phyloP scores from a whole-genome alignment of 2,888 invertebrate species.

The Rhamnusium bicolor region DNA sequence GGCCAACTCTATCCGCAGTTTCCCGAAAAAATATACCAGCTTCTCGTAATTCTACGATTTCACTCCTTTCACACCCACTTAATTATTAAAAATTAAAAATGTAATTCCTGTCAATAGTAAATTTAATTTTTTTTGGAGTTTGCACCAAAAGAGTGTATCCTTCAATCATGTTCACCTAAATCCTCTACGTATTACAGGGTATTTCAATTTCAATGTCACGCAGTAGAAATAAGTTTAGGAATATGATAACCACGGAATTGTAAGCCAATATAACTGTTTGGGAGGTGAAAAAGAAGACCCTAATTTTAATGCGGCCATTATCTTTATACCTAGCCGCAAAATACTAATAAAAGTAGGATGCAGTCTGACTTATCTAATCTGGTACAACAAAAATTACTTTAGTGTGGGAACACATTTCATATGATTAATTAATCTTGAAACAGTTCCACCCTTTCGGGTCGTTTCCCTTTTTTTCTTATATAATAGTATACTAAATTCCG shows the following conservation, averaged over 20 bases:
- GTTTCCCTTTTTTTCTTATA: constrained; percentile 11
- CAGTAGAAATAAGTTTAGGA: background rate
- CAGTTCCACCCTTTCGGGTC: constrained; percentile 3
- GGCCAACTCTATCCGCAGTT: too few species aligned
- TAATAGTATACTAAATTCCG: constrained; percentile 43
- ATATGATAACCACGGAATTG: background rate
- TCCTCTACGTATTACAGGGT: too few species aligned
- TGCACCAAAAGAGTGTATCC: too few species aligned
- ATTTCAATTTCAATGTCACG: too few species aligned
- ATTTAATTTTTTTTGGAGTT: too few species aligned
- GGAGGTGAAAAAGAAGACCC: background rate
- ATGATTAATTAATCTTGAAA: constrained; percentile 13
- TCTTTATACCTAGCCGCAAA: background rate
- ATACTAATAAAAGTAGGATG: background rate
- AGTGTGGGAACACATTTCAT: background rate
- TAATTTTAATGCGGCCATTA: background rate
- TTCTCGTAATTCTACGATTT: too few species aligned
- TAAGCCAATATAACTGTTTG: background rate
- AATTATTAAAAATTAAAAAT: too few species aligned
- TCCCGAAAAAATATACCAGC: too few species aligned
- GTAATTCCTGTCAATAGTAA: too few species aligned
- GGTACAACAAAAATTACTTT: constrained; percentile 13
- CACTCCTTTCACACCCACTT: too few species aligned
- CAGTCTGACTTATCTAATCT: constrained; percentile 7
- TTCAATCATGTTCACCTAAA: too few species aligned